A percentile compares a stretch with the other conserved stretches of the same genome.
phyloP scores from a whole-genome alignment of 2,888 invertebrate species.

The Plebejus melissa region DNA sequence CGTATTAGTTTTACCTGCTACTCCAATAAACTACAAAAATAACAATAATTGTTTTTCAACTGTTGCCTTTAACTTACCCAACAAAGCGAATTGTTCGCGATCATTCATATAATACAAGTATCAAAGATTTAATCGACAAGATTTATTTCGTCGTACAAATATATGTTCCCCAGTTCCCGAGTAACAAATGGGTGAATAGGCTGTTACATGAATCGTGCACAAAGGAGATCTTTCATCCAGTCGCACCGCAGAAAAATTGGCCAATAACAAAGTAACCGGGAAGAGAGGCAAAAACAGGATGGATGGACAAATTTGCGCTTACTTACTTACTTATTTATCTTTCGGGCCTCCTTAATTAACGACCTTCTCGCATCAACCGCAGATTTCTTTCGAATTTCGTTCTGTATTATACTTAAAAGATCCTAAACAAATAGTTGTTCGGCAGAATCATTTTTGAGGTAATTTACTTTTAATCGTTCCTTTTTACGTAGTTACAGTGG shows the following conservation, averaged over 20 bases:
- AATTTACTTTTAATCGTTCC: not conserved
- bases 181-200: conserved; percentile 43
- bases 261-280: conserved; percentile 62
- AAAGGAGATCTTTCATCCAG: conserved; percentile 63
- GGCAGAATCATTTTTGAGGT: not conserved
- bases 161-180: conserved; percentile 5
- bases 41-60: not conserved
- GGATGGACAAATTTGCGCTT: conserved; percentile 70
- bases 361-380: conserved; percentile 58
- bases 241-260: conserved; percentile 53
- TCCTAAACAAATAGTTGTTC: conserved; percentile 13
- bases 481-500: not conserved
- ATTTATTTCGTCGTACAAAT: conserved; percentile 21
- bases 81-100: conserved; percentile 1
- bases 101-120: conserved; percentile 18
- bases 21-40: not conserved
- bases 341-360: conserved; percentile 62
- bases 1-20: not conserved
- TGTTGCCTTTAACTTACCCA: not conserved
- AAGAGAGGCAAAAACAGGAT: conserved; percentile 62
- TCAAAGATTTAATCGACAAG: not conserved
- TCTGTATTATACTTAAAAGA: conserved; percentile 34
- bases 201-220: conserved; percentile 59
- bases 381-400: conserved; percentile 50
- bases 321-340: conserved; percentile 72